Evolutionary conservation across 2,113 vertebrate species (phyloP).

Genomic region (Aramus guarauna): DNA sequence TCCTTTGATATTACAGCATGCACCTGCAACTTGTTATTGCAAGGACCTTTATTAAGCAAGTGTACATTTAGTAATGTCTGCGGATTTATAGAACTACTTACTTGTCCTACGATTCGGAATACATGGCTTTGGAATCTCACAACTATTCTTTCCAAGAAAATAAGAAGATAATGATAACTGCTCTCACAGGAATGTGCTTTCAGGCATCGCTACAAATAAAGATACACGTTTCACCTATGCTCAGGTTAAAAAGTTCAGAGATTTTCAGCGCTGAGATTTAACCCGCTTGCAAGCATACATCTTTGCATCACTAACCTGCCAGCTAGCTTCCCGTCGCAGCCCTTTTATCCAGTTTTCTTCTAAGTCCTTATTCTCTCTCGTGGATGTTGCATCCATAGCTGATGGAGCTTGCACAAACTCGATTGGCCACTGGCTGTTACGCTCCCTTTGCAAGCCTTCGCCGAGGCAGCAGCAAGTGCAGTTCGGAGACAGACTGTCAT

Average conservation of each 20-base stretch:
- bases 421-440: slow-evolving; percentile 74
- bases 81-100: slow-evolving; percentile 64
- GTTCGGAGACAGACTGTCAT: slow-evolving; percentile 80
- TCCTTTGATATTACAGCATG: slow-evolving; percentile 58
- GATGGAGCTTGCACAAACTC: slow-evolving; percentile 64
- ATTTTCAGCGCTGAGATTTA: slow-evolving; percentile 26
- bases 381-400: slow-evolving; percentile 75
- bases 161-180: slow-evolving; percentile 28
- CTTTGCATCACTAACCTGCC: slow-evolving; percentile 75
- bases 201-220: slow-evolving; percentile 37
- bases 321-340: slow-evolving; percentile 71
- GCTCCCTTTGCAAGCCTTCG: slow-evolving; percentile 80
- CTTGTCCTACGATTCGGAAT: slow-evolving; percentile 23
- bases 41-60: slow-evolving; percentile 66
- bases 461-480: slow-evolving; percentile 78
- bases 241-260: slow-evolving; percentile 44
- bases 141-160: slow-evolving; percentile 60
- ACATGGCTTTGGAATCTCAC: slow-evolving; percentile 41
- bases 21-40: slow-evolving; percentile 73
- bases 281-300: neutral
- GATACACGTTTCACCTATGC: neutral
- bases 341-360: slow-evolving; percentile 77
- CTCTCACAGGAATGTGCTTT: slow-evolving; percentile 7
- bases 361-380: slow-evolving; percentile 71
- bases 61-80: slow-evolving; percentile 57